These are phyloP conservation scores for Peromyscus californicus DNA, from an alignment of 2,113 vertebrate species.

Conservation along the genomic window DNA sequence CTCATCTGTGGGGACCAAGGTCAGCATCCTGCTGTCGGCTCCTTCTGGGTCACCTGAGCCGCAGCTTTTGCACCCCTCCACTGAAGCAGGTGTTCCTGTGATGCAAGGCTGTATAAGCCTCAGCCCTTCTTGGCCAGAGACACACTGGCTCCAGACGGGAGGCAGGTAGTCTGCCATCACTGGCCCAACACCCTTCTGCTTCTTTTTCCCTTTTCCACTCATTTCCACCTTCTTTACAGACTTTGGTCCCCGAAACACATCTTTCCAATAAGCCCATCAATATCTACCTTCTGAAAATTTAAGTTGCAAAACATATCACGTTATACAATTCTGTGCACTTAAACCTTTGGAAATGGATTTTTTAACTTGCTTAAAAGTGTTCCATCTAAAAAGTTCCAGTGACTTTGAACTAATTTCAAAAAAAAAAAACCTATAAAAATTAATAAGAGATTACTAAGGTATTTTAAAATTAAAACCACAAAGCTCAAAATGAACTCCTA, in stretches of 20 bases:
- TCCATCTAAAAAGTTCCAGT: not conserved
- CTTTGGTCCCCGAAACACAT: not conserved
- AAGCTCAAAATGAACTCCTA: not conserved
- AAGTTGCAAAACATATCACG: not conserved
- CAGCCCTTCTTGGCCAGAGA: not conserved
- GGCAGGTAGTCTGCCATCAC: not conserved
- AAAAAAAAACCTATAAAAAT: not conserved
- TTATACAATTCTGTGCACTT: not conserved
- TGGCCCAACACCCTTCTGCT: not conserved
- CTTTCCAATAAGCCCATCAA: not conserved
- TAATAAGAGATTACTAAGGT: not conserved
- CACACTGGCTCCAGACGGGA: not conserved
- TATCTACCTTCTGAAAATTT: slow-evolving; percentile 1
- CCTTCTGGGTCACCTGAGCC: not conserved
- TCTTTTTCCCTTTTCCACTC: not conserved
- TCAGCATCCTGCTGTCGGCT: not conserved
- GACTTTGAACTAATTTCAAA: not conserved
- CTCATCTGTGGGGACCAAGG: not conserved
- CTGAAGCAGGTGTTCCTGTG: not conserved
- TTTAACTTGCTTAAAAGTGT: not conserved
- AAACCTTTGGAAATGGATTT: slow-evolving; percentile 1
- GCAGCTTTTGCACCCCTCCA: not conserved
- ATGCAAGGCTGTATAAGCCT: not conserved
- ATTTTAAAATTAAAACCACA: not conserved
- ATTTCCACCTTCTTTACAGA: not conserved